Conservation (phyloP, 2,888 invertebrate species). For the Scrobipalpa costella region DNA sequence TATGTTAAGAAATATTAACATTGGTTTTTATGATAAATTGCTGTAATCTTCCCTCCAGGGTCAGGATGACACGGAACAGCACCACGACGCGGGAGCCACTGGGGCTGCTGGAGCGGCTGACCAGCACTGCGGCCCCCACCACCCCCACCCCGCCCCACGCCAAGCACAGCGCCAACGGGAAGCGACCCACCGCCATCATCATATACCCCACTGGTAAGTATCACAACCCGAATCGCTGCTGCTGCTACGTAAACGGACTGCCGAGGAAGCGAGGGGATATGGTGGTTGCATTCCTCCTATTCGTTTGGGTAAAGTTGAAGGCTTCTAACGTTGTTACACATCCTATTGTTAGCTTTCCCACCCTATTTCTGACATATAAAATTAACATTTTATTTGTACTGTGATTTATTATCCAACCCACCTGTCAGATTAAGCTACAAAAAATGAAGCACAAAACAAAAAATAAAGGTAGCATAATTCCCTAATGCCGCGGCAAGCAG, state of each 20-base stretch:
- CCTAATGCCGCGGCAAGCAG: slow-evolving; percentile 11
- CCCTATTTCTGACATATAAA: not conserved
- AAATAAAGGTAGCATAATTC: slow-evolving; percentile 6
- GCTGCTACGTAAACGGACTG: too few relatives aligned
- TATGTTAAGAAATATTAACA: too few relatives aligned
- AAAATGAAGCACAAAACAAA: not conserved
- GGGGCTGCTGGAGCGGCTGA: slow-evolving; percentile 57
- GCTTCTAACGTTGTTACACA: not conserved
- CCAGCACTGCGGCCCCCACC: slow-evolving; percentile 47
- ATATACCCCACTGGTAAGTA: slow-evolving; percentile 86
- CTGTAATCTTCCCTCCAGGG: not conserved
- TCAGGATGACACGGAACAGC: slow-evolving; percentile 48
- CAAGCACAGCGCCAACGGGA: slow-evolving; percentile 71
- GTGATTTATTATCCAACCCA: not conserved
- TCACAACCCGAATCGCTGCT: not conserved
- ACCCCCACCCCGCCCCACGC: slow-evolving; percentile 50
- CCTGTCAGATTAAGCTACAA: slow-evolving; percentile 3
- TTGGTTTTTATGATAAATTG: not conserved
- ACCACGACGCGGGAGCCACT: slow-evolving; percentile 49
- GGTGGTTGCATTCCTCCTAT: too few relatives aligned
- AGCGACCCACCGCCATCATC: slow-evolving; percentile 85
- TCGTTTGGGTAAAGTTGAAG: too few relatives aligned
- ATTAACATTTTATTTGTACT: not conserved
- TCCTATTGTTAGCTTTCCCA: not conserved
- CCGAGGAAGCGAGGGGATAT: too few relatives aligned